phyloP scores from a whole-genome alignment of 2,797 vertebrate genomes.

The Semotilus atromaculatus region DNA sequence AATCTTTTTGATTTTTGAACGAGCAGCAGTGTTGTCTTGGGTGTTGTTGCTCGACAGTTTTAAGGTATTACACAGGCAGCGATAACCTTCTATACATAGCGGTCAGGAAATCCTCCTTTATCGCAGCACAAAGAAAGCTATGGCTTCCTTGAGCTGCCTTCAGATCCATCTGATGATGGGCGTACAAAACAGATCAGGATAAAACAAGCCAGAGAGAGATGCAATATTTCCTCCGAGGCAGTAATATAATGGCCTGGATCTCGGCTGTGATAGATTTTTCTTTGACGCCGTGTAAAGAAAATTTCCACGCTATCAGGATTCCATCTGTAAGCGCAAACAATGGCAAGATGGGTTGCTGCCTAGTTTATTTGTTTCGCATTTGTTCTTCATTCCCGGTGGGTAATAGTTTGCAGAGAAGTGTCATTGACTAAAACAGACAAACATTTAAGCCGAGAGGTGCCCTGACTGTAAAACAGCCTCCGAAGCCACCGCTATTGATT shows the following conservation, averaged over 20 bases:
- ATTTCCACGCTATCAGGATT: conserved; percentile 73
- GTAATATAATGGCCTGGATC: conserved; percentile 76
- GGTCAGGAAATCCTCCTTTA: conserved; percentile 75
- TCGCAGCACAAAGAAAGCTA: conserved; percentile 59
- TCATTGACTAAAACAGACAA: conserved; percentile 84
- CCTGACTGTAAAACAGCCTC: conserved; percentile 81
- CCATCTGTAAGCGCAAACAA: conserved; percentile 77
- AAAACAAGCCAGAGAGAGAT: conserved; percentile 72
- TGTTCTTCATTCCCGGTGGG: conserved; percentile 72
- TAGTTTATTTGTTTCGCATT: conserved; percentile 81
- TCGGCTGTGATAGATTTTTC: conserved; percentile 73
- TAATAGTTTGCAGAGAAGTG: conserved; percentile 79
- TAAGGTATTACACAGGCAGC: conserved; percentile 67
- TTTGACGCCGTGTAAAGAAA: conserved; percentile 71
- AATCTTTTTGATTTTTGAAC: conserved; percentile 63
- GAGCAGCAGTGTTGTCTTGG: conserved; percentile 66
- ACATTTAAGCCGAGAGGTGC: conserved; percentile 78
- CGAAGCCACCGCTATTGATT: conserved; percentile 78
- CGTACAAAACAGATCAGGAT: conserved; percentile 75
- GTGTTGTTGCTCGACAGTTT: conserved; percentile 70
- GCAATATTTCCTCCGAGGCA: conserved; percentile 76
- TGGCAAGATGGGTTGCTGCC: conserved; percentile 64
- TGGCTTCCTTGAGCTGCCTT: conserved; percentile 65
- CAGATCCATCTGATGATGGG: conserved; percentile 67
- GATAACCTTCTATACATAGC: conserved; percentile 77